Conservation (phyloP, 2,888 invertebrate genomes). For the Ischnura elegans region DNA sequence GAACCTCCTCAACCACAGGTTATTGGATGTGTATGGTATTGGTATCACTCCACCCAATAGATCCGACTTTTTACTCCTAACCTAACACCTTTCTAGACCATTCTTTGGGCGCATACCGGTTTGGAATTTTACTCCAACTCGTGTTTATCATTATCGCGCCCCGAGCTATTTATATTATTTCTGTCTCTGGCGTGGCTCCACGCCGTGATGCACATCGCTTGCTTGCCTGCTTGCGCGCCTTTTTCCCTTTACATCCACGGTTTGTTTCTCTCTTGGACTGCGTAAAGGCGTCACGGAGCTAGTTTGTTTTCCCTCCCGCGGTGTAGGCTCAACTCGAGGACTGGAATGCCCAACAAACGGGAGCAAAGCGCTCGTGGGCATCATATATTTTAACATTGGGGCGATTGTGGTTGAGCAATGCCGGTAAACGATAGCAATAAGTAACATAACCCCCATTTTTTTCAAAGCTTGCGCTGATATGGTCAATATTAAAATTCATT, state of each 20-base stretch:
- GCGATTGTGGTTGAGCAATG: too few species aligned
- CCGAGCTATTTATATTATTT: neutral
- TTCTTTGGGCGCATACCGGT: neutral
- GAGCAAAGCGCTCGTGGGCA: neutral
- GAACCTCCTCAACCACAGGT: too few species aligned
- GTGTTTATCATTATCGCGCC: neutral
- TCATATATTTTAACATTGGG: neutral
- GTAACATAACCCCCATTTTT: too few species aligned
- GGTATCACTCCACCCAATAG: too few species aligned
- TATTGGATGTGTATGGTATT: too few species aligned
- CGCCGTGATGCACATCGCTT: neutral
- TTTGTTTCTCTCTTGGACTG: neutral
- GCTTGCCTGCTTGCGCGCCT: neutral
- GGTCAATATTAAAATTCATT: too few species aligned
- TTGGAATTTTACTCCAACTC: neutral
- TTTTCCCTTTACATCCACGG: neutral
- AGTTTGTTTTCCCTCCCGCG: neutral
- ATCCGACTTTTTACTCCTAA: neutral
- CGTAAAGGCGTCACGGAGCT: neutral
- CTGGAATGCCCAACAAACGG: neutral
- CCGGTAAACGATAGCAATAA: too few species aligned
- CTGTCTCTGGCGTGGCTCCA: neutral
- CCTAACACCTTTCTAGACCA: too few species aligned
- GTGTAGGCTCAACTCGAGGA: neutral
- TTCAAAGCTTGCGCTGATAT: too few species aligned